Percentiles rank a stretch among this genome's conserved stretches.
Evolutionary conservation across 2,888 invertebrate genomes (phyloP).

Genomic region (Tortrix viridana): DNA sequence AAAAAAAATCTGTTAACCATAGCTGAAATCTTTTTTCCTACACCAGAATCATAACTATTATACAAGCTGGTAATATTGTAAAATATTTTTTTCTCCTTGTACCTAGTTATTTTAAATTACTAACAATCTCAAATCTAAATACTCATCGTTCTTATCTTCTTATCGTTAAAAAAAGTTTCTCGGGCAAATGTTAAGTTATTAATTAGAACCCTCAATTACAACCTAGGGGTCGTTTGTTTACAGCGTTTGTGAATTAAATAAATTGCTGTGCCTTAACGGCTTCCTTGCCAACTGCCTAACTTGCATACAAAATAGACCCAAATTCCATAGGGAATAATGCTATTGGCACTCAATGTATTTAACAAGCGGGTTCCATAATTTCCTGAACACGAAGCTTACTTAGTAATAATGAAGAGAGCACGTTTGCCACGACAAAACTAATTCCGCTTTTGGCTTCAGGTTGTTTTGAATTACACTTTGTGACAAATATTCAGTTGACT

Average conservation of each 20-base stretch:
- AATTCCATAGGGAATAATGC: no score
- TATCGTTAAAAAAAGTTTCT: background rate
- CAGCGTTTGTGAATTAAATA: slow-evolving; percentile 17
- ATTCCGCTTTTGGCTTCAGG: background rate
- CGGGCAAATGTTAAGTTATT: slow-evolving; percentile 1
- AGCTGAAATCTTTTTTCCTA: no score
- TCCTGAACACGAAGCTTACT: slow-evolving; percentile 2
- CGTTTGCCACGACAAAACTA: background rate
- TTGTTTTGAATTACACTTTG: background rate
- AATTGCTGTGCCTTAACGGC: slow-evolving; percentile 6
- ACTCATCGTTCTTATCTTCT: background rate
- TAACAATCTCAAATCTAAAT: no score
- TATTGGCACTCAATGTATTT: no score
- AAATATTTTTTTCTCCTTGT: no score
- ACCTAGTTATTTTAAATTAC: no score
- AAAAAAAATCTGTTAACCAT: no score
- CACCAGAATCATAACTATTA: no score
- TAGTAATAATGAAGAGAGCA: slow-evolving; percentile 4
- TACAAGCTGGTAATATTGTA: no score
- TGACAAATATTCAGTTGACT: background rate
- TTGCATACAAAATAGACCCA: no score
- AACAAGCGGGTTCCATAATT: slow-evolving; percentile 27
- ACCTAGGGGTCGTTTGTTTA: slow-evolving; percentile 16
- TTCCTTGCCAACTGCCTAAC: no score
- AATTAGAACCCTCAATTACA: slow-evolving; percentile 19